Evolutionary conservation across 2,113 vertebrate species (phyloP).

Genomic region (Cephalopholis sonnerati): DNA sequence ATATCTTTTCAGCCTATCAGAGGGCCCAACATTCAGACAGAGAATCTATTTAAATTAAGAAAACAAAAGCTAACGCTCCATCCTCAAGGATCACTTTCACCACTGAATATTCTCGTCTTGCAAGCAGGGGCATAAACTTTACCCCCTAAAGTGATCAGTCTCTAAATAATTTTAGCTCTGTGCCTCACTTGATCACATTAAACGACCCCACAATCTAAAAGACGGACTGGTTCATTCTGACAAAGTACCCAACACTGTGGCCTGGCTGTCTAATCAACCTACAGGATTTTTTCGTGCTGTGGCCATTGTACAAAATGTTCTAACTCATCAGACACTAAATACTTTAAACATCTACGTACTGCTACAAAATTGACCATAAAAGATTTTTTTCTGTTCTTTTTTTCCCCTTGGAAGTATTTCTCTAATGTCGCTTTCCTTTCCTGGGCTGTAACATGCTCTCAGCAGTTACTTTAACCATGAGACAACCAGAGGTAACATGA

Average conservation of each 20-base stretch:
- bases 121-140: neutral
- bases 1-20: neutral
- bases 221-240: neutral
- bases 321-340: too few species aligned
- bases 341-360: too few species aligned
- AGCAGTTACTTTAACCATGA: neutral
- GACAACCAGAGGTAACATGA: neutral
- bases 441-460: neutral
- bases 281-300: too few species aligned
- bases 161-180: neutral
- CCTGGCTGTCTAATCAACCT: neutral
- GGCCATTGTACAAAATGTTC: too few species aligned
- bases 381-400: neutral
- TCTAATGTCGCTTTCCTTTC: neutral
- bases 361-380: too few species aligned
- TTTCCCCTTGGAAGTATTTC: neutral
- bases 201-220: neutral
- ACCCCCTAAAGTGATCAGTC: neutral
- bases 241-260: neutral
- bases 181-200: neutral
- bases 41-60: neutral
- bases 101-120: too few species aligned
- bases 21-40: neutral
- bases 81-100: neutral
- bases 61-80: neutral